Evolutionary conservation across 2,888 invertebrate genomes (phyloP), one percentile per base, ranked within the genome.

Genomic region (Drepana falcataria): DNA sequence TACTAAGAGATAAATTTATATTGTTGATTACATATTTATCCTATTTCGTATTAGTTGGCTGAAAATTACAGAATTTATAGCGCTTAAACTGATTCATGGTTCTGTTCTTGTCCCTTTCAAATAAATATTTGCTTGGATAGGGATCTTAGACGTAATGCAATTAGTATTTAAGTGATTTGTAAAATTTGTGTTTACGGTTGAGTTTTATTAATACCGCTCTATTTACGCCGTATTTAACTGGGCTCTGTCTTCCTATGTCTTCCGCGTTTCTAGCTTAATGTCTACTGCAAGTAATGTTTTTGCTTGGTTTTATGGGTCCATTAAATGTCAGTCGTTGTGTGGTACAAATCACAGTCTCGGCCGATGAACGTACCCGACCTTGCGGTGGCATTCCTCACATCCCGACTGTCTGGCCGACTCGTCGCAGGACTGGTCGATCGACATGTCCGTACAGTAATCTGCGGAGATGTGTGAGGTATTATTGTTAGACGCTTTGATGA

Each of bases 291-390:
- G 44, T 44, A 44, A 44, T 44, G 44, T 51, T 41, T 34, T 41
- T 51, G 4, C 40, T 40, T 6, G 51, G 33, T 34, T 51, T 52
- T 52, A 7, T 34, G 33, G 21, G 33, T 4, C 33, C 33, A 51
- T 40, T 35, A 49, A 47, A 49, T 47, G 53, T 55, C 56, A 49
- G 57, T 52, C 59, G 56, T 57, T 55, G 56, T 59, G 64, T 60
- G 53, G 59, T 64, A 66, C 63, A 68, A 82, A 81, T 82, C 78
- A 75, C 72, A 58, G 69, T 65, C 66, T 69, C 74, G 85, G 85
- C 73, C 85, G 81, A 83, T 83, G 86, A 82, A 85, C 85, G 85
- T 75, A 71, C 79, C 65, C 85, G 87, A 85, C 87, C 88, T 88
- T 85, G 87, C 75, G 67, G 63, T 71, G 65, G 81, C 85, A 87